phyloP scores from a whole-genome alignment of 2,113 vertebrate genomes.

The Mormoops blainvillei region DNA sequence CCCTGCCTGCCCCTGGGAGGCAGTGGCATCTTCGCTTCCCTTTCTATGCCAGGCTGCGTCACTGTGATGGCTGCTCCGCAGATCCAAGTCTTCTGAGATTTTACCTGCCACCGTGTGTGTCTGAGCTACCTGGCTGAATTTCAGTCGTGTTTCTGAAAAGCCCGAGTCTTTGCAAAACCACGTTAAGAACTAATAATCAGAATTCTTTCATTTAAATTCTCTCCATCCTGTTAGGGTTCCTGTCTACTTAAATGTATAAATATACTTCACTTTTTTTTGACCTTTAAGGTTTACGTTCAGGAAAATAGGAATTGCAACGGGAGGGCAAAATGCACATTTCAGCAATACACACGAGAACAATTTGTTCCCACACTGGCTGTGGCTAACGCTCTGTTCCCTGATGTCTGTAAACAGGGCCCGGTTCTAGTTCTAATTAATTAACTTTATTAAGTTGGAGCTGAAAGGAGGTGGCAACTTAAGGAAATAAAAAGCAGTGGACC shows the following conservation, averaged over 20 bases:
- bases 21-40: background rate
- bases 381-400: background rate
- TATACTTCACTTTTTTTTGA: background rate
- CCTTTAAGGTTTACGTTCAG: slow-evolving; percentile 48
- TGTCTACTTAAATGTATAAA: background rate
- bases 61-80: background rate
- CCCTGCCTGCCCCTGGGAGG: background rate
- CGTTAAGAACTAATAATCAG: background rate
- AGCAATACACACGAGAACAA: slow-evolving; percentile 46
- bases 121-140: background rate
- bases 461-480: slow-evolving; percentile 77
- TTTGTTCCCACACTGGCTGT: slow-evolving; percentile 46
- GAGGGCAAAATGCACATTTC: slow-evolving; percentile 37
- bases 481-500: slow-evolving; percentile 78
- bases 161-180: slow-evolving; percentile 20
- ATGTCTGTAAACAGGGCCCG: slow-evolving; percentile 60
- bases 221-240: background rate
- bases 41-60: background rate
- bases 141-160: slow-evolving; percentile 10
- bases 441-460: slow-evolving; percentile 79
- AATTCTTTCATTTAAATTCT: background rate
- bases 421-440: slow-evolving; percentile 79
- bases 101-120: background rate
- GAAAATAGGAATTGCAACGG: slow-evolving; percentile 44
- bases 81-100: background rate